A percentile compares a stretch with the other conserved stretches of the same genome.
phyloP scores from a whole-genome alignment of 1,140 invertebrate species.

The Zophobas morio region DNA sequence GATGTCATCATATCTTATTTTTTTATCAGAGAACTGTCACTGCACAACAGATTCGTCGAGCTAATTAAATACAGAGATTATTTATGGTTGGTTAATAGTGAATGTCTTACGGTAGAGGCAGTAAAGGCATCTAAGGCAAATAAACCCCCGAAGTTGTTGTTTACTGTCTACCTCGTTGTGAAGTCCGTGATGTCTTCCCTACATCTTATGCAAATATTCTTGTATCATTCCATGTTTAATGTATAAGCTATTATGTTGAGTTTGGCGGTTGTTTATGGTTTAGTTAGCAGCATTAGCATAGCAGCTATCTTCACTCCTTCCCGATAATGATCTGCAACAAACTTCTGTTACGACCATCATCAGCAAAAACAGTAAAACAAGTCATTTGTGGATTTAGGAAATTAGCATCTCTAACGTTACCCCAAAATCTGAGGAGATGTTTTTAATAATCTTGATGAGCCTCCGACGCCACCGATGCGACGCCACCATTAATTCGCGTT shows the following conservation, averaged over 20 bases:
- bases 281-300: constrained; percentile 61
- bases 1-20: no score
- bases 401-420: constrained; percentile 52
- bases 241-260: constrained; percentile 64
- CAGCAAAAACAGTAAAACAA: constrained; percentile 57
- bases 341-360: constrained; percentile 52
- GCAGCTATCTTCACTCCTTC: constrained; percentile 54
- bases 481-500: constrained; percentile 30
- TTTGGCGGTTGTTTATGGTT: constrained; percentile 63
- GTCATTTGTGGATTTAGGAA: constrained; percentile 58
- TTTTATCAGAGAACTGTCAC: no score
- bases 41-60: no score
- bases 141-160: constrained; percentile 18
- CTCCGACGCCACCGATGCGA: constrained; percentile 23
- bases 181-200: constrained; percentile 55
- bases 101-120: background rate
- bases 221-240: constrained; percentile 63
- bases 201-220: constrained; percentile 63
- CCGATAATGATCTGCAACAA: constrained; percentile 60
- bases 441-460: constrained; percentile 34
- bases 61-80: background rate
- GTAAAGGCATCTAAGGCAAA: constrained; percentile 13
- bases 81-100: background rate
- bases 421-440: constrained; percentile 21
- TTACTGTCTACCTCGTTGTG: constrained; percentile 46